These are phyloP conservation scores for Strigamia transsilvanica DNA, from an alignment of 2,888 invertebrate species.

Conservation along the genomic window DNA sequence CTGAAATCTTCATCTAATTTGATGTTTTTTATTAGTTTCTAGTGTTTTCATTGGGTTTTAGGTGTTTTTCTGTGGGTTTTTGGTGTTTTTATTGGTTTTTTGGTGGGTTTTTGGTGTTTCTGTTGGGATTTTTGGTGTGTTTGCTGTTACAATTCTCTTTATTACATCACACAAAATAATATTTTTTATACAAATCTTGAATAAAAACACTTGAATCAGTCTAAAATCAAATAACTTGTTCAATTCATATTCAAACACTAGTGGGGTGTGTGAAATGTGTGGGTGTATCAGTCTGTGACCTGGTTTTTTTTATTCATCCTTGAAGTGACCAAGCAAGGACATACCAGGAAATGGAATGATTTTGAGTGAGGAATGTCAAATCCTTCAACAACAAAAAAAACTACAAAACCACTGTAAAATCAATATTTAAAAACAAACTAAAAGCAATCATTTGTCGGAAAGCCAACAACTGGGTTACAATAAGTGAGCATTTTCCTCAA, in stretches of 20 bases:
- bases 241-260: background rate
- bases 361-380: background rate
- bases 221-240: background rate
- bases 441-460: too few relatives aligned
- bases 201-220: background rate
- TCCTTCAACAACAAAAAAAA: too few relatives aligned
- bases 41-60: background rate
- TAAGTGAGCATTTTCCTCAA: background rate
- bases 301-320: slow-evolving; percentile 20
- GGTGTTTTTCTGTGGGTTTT: background rate
- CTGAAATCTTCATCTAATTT: slow-evolving; percentile 1
- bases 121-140: too few relatives aligned
- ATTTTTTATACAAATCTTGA: background rate
- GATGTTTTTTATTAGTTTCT: background rate
- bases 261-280: slow-evolving; percentile 13
- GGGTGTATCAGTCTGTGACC: slow-evolving; percentile 35
- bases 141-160: too few relatives aligned
- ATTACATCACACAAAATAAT: too few relatives aligned
- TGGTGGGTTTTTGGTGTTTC: too few relatives aligned
- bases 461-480: too few relatives aligned
- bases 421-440: too few relatives aligned
- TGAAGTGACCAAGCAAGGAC: slow-evolving; percentile 43
- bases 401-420: too few relatives aligned
- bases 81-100: too few relatives aligned
- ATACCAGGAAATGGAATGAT: slow-evolving; percentile 33